Evolutionary conservation across 2,797 vertebrate species (phyloP).

Genomic region (Peromyscus eremicus): DNA sequence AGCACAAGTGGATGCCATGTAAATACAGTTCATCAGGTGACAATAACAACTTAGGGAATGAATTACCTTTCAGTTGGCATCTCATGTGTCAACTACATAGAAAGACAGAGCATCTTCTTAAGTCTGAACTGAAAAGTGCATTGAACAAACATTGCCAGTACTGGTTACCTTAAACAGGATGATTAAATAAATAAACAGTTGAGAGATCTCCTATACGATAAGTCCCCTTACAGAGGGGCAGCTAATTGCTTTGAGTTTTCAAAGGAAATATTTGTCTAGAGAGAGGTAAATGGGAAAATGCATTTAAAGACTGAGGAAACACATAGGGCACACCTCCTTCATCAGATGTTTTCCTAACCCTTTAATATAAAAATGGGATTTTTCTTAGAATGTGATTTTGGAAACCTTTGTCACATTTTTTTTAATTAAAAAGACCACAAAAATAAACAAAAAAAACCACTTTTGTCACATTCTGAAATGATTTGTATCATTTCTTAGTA

Average conservation of each 20-base stretch:
- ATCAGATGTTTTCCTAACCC: constrained; percentile 1
- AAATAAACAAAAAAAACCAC: neutral
- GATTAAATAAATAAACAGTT: constrained; percentile 75
- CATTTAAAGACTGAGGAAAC: constrained; percentile 50
- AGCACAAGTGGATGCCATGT: neutral
- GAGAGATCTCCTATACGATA: constrained; percentile 68
- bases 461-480: constrained; percentile 50
- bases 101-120: constrained; percentile 46
- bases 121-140: constrained; percentile 62
- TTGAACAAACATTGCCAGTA: constrained; percentile 53
- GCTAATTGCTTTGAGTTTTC: constrained; percentile 75
- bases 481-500: constrained; percentile 60
- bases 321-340: neutral
- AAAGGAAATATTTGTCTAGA: constrained; percentile 76
- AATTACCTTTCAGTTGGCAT: constrained; percentile 27
- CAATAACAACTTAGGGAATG: neutral
- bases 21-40: neutral
- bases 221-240: constrained; percentile 60
- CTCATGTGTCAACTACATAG: constrained; percentile 8
- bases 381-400: constrained; percentile 54
- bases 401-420: constrained; percentile 38
- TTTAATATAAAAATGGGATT: constrained; percentile 15
- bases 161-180: constrained; percentile 51
- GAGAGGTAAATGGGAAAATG: constrained; percentile 61
- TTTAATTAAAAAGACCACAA: neutral